phyloP scores from a whole-genome alignment of 2,113 vertebrate genomes.

The Cichladusa arquata region DNA sequence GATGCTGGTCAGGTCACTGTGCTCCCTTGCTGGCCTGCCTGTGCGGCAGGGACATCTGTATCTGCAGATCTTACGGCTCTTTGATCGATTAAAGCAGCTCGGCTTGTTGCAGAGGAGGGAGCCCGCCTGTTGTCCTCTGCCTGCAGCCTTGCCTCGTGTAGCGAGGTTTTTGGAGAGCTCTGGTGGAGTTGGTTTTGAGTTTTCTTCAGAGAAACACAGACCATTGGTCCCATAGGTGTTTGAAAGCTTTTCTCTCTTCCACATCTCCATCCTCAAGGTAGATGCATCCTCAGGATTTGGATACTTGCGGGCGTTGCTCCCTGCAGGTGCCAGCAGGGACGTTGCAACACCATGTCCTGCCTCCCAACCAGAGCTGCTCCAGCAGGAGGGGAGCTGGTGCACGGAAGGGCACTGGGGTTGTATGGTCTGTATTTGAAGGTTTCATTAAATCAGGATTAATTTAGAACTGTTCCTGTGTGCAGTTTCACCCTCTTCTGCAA shows the following conservation, averaged over 20 bases:
- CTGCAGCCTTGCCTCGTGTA: neutral
- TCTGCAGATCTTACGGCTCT: neutral
- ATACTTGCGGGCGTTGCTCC: fast-evolving
- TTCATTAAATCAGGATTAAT: neutral
- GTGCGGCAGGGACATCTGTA: fast-evolving
- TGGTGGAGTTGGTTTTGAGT: neutral
- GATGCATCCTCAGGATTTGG: neutral
- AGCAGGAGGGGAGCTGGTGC: neutral
- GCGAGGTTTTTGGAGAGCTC: fast-evolving
- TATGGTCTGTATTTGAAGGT: fast-evolving
- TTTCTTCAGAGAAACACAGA: neutral
- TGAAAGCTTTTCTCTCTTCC: neutral
- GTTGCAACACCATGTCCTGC: neutral
- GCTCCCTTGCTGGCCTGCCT: neutral
- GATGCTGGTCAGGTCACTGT: neutral
- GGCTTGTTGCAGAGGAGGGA: neutral
- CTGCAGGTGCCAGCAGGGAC: neutral
- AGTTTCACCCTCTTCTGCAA: neutral
- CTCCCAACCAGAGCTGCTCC: neutral
- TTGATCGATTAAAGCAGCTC: neutral
- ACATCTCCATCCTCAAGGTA: neutral
- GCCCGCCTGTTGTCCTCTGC: neutral
- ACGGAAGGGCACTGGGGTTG: neutral
- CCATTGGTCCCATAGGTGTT: neutral
- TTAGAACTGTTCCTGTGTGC: neutral